A percentile compares a stretch with the other conserved stretches of the same genome.
Conservation (phyloP, 2,797 vertebrate species). For the Xenentodon cancila region DNA sequence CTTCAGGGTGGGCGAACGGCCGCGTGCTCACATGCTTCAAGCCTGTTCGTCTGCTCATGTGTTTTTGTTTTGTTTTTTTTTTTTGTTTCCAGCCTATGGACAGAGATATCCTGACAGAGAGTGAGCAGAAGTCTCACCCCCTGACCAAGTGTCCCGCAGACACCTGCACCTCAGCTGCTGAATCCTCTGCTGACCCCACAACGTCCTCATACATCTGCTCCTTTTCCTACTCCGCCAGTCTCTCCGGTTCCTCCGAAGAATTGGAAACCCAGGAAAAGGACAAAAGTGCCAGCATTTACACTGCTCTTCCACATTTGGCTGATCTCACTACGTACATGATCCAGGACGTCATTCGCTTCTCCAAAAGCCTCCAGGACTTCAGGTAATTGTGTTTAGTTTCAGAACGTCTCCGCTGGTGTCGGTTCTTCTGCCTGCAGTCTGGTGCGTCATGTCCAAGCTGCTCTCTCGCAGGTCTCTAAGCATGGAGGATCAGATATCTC, state of each 20-base stretch:
- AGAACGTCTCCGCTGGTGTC: too few relatives aligned
- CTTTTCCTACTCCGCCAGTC: background rate
- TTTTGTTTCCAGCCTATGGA: slow-evolving; percentile 69
- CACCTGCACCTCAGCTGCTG: background rate
- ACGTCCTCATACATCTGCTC: background rate
- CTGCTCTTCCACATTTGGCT: slow-evolving; percentile 72
- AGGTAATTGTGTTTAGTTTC: slow-evolving; percentile 54
- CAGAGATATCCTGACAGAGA: slow-evolving; percentile 48
- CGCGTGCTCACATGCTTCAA: background rate
- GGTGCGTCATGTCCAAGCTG: background rate
- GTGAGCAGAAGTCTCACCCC: slow-evolving; percentile 18
- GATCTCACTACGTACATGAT: slow-evolving; percentile 82
- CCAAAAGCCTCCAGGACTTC: slow-evolving; percentile 74
- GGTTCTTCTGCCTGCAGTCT: background rate
- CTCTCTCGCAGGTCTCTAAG: slow-evolving; percentile 60
- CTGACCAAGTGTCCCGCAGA: background rate
- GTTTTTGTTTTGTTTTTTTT: too few relatives aligned
- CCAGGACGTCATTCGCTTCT: slow-evolving; percentile 77
- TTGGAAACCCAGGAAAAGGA: background rate
- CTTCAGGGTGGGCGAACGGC: slow-evolving; percentile 68
- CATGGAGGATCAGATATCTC: slow-evolving; percentile 78
- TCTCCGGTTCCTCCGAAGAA: slow-evolving; percentile 6
- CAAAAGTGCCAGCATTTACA: slow-evolving; percentile 47
- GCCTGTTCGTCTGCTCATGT: background rate
- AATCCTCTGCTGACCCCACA: slow-evolving; percentile 7